Percentiles rank a stretch among this genome's conserved stretches.
phyloP scores from a whole-genome alignment of 2,797 vertebrate species.

The Mormyrus proboscirostris region DNA sequence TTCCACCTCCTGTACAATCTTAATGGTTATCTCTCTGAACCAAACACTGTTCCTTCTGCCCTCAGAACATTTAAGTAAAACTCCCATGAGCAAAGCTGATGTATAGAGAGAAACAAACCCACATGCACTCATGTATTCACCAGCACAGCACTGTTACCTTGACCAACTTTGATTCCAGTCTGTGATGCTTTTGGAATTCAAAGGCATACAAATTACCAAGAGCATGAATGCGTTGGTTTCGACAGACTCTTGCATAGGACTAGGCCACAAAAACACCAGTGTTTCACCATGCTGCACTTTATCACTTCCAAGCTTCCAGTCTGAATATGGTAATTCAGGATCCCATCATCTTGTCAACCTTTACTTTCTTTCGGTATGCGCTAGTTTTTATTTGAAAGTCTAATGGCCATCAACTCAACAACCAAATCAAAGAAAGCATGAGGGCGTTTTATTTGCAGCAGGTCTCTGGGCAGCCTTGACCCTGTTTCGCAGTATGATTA shows the following conservation, averaged over 20 bases:
- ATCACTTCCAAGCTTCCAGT: neutral
- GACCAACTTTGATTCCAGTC: neutral
- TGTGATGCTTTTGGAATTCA: neutral
- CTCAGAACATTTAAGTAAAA: too few species aligned
- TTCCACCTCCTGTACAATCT: neutral
- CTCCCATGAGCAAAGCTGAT: too few species aligned
- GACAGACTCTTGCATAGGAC: neutral
- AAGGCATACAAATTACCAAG: neutral
- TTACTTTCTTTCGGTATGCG: neutral
- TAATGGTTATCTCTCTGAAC: too few species aligned
- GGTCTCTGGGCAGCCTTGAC: neutral
- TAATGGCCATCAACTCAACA: neutral
- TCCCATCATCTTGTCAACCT: neutral
- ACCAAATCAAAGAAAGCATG: neutral
- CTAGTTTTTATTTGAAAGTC: neutral
- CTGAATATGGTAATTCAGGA: neutral
- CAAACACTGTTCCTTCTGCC: too few species aligned
- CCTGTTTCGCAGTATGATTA: conserved; percentile 35
- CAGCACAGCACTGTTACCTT: neutral
- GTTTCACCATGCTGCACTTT: neutral
- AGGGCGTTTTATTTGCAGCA: conserved; percentile 25
- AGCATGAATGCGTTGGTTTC: neutral
- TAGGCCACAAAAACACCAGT: neutral
- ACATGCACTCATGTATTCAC: too few species aligned
- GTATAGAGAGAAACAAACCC: neutral